phyloP scores from a whole-genome alignment of 2,113 vertebrate species.

The Gasterosteus aculeatus region DNA sequence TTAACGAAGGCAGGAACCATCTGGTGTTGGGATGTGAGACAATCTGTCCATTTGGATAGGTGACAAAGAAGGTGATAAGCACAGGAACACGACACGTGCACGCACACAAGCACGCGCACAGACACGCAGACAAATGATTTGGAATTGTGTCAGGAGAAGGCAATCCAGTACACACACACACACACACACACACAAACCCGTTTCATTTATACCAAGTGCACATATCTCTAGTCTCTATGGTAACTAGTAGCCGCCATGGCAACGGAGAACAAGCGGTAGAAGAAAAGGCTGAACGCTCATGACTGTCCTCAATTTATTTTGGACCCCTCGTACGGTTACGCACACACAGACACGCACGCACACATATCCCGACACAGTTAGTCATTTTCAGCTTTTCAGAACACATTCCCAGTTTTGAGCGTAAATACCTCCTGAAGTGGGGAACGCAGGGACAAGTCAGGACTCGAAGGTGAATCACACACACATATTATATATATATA shows the following conservation, averaged over 20 bases:
- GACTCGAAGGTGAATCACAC: constrained; percentile 44
- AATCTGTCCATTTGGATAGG: constrained; percentile 81
- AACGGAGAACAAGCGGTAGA: constrained; percentile 73
- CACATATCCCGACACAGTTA: constrained; percentile 12
- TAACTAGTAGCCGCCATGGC: constrained; percentile 82
- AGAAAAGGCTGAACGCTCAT: constrained; percentile 73
- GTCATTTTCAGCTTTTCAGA: constrained; percentile 19
- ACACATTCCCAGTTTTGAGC: constrained; percentile 7
- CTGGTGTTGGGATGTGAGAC: constrained; percentile 75
- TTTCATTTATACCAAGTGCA: constrained; percentile 70
- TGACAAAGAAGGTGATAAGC: constrained; percentile 77
- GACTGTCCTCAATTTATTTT: constrained; percentile 68
- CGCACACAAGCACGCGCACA: constrained; percentile 31
- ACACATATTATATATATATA: neutral
- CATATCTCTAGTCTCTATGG: constrained; percentile 80
- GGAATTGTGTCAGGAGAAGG: constrained; percentile 50
- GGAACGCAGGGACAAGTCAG: constrained; percentile 58
- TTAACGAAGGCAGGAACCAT: constrained; percentile 78
- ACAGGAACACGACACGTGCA: constrained; percentile 53
- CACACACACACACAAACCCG: constrained; percentile 13
- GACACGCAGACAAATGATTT: constrained; percentile 38
- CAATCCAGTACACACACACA: constrained; percentile 42
- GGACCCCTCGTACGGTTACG: constrained; percentile 18
- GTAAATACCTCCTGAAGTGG: constrained; percentile 16
- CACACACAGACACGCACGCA: constrained; percentile 9